Evolutionary conservation across 2,888 invertebrate species (phyloP).

Genomic region (Aphidoletes aphidimyza): DNA sequence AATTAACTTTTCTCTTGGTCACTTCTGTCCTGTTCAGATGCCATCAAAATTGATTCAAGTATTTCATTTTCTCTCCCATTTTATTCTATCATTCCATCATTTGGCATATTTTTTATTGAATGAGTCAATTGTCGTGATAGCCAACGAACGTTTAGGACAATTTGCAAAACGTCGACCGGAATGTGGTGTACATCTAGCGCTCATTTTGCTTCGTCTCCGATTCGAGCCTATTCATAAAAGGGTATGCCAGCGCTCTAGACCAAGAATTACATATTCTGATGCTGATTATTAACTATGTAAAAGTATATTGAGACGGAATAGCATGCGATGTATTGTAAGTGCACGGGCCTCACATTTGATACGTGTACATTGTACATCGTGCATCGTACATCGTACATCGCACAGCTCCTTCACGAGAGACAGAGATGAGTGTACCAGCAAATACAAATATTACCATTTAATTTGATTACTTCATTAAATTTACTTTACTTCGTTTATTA

Average conservation of each 20-base stretch:
- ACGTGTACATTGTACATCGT: not conserved
- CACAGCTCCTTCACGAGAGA: too few relatives aligned
- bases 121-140: conserved; percentile 36
- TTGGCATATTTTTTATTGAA: not conserved
- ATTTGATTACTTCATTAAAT: conserved; percentile 53
- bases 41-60: not conserved
- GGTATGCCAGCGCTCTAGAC: not conserved
- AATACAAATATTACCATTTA: conserved; percentile 50
- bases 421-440: conserved; percentile 8
- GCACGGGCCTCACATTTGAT: too few relatives aligned
- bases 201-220: not conserved
- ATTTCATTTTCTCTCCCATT: not conserved
- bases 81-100: not conserved
- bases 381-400: too few relatives aligned
- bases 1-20: conserved; percentile 19
- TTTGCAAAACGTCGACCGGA: not conserved
- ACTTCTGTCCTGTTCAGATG: not conserved
- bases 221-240: not conserved
- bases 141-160: not conserved
- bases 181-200: not conserved
- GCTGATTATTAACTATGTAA: conserved; percentile 40
- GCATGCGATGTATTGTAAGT: too few relatives aligned
- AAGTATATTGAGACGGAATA: conserved; percentile 5
- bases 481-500: conserved; percentile 54
- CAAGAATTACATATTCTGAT: conserved; percentile 7